Conservation (phyloP, 2,113 vertebrate genomes). For the Hemiscyllium ocellatum region DNA sequence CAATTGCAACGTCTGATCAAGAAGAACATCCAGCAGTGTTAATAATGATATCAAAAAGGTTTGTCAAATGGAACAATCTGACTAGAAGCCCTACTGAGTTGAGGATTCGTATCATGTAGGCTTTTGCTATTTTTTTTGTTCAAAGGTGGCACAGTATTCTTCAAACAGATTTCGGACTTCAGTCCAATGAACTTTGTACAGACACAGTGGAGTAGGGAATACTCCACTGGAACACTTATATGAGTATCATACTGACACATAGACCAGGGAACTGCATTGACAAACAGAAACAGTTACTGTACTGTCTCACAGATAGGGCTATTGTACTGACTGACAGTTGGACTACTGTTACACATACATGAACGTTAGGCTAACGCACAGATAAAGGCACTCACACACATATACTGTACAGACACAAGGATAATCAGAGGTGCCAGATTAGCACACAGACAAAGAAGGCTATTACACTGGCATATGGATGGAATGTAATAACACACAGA, state of each 20-base stretch:
- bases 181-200: not conserved
- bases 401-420: not conserved
- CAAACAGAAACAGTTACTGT: not conserved
- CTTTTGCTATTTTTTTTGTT: not conserved
- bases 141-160: not conserved
- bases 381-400: no score
- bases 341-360: no score
- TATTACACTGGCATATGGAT: not conserved
- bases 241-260: not conserved
- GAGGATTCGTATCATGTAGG: not conserved
- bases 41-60: not conserved
- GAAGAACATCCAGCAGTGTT: not conserved
- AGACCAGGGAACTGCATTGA: not conserved
- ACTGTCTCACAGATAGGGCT: not conserved
- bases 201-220: not conserved
- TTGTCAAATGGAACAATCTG: not conserved
- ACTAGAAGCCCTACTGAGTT: not conserved
- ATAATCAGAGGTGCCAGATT: not conserved
- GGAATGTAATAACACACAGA: not conserved
- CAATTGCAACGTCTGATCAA: not conserved
- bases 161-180: not conserved
- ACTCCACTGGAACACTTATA: not conserved
- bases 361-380: not conserved
- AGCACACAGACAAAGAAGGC: not conserved
- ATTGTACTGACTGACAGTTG: not conserved